Percentiles rank a stretch among this genome's conserved stretches.
phyloP scores from a whole-genome alignment of 2,888 invertebrate genomes.

The Linnaemya vulpina region DNA sequence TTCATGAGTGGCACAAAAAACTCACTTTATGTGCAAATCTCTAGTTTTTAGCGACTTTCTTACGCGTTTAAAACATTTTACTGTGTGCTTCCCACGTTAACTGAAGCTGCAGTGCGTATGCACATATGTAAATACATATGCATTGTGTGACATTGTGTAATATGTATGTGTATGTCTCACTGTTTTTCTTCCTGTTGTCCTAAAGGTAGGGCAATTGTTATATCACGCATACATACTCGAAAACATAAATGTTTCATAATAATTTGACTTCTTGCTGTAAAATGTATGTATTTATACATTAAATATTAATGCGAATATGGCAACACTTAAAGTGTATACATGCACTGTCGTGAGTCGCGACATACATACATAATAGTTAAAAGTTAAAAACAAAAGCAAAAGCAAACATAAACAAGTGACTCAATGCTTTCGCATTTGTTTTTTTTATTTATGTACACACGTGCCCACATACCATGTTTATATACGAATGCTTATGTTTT shows the following conservation, averaged over 20 bases:
- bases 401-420: conserved; percentile 34
- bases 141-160: conserved; percentile 11
- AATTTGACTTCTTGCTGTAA: conserved; percentile 4
- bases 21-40: too few species aligned
- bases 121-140: neutral
- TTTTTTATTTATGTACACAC: neutral
- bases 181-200: conserved; percentile 13
- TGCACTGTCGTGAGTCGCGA: neutral
- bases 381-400: conserved; percentile 28
- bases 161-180: conserved; percentile 42
- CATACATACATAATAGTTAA: conserved; percentile 10
- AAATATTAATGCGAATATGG: conserved; percentile 39
- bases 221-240: neutral
- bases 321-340: conserved; percentile 7
- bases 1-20: too few species aligned
- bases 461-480: too few species aligned
- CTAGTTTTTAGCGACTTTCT: neutral
- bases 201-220: conserved; percentile 52
- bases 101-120: neutral
- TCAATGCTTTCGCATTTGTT: conserved; percentile 56
- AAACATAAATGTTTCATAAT: neutral
- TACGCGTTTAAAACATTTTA: neutral
- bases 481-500: neutral
- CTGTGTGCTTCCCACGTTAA: neutral
- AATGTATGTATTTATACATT: conserved; percentile 30